Conservation (phyloP, 2,888 invertebrate species). For the Morpho helenor region DNA sequence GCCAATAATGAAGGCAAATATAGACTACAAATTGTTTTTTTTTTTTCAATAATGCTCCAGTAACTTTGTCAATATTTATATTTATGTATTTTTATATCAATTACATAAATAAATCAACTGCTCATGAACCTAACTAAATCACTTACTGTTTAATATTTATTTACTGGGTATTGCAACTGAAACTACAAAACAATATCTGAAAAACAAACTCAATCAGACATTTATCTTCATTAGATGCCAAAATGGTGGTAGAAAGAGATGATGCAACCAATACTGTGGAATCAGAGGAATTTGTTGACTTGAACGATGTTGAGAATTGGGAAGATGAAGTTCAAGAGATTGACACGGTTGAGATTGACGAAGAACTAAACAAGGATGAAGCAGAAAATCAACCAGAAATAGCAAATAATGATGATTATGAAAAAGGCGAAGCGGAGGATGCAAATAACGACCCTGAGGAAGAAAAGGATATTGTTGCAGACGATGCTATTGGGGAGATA, state of each 20-base stretch:
- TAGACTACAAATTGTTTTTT: no score
- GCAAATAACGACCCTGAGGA: no score
- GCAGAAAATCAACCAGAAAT: not conserved
- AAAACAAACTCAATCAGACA: not conserved
- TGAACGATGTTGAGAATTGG: constrained; percentile 15
- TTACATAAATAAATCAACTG: no score
- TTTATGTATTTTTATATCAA: no score
- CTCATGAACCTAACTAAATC: not conserved
- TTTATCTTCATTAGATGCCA: no score
- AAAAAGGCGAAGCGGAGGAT: no score
- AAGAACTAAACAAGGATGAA: not conserved
- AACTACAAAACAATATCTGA: not conserved
- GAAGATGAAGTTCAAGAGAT: constrained; percentile 2
- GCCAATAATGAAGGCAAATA: no score
- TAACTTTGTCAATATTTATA: no score
- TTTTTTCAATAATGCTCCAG: no score
- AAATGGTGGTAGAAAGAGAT: not conserved
- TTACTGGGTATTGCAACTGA: not conserved
- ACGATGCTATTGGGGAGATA: no score
- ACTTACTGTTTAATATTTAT: not conserved
- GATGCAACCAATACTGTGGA: not conserved
- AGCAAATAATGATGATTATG: no score
- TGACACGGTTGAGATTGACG: not conserved
- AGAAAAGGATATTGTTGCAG: no score
- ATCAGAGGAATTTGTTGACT: constrained; percentile 5